These are phyloP conservation scores for Parnassius apollo DNA, from an alignment of 2,888 invertebrate genomes.

Conservation along the genomic window DNA sequence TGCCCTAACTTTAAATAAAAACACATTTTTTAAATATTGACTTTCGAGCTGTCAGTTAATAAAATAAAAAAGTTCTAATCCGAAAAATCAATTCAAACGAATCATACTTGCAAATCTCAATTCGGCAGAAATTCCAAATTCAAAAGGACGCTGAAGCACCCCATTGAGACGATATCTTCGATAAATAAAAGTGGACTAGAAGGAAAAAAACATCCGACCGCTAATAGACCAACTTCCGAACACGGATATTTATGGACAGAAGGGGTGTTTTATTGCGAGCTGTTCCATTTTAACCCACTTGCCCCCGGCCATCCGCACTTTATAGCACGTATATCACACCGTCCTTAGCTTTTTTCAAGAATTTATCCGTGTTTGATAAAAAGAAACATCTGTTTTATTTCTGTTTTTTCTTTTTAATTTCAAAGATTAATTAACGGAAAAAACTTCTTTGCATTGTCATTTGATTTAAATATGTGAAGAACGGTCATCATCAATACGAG, in stretches of 20 bases:
- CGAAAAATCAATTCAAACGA: slow-evolving; percentile 23
- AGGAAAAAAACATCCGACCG: slow-evolving; percentile 69
- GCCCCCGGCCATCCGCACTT: slow-evolving; percentile 76
- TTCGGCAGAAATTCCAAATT: slow-evolving; percentile 28
- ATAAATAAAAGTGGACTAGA: slow-evolving; percentile 68
- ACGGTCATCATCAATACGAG: no score
- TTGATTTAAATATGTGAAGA: no score
- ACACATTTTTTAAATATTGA: no score
- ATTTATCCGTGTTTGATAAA: no score
- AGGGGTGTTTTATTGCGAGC: slow-evolving; percentile 75
- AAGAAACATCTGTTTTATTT: no score
- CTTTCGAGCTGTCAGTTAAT: no score
- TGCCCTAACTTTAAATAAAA: no score
- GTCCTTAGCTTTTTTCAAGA: slow-evolving; percentile 19
- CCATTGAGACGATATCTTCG: slow-evolving; percentile 53
- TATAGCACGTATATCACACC: slow-evolving; percentile 48
- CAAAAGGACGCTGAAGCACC: slow-evolving; percentile 39
- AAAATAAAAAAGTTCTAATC: no score
- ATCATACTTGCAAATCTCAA: slow-evolving; percentile 16
- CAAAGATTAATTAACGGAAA: no score
- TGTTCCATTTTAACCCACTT: slow-evolving; percentile 76
- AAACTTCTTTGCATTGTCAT: no score
- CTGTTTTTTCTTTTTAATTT: no score
- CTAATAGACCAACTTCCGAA: slow-evolving; percentile 78
- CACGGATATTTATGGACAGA: slow-evolving; percentile 75